Evolutionary conservation across 2,888 invertebrate species (phyloP), one percentile per base, ranked within the genome.

Genomic region (Esperia sulphurella): DNA sequence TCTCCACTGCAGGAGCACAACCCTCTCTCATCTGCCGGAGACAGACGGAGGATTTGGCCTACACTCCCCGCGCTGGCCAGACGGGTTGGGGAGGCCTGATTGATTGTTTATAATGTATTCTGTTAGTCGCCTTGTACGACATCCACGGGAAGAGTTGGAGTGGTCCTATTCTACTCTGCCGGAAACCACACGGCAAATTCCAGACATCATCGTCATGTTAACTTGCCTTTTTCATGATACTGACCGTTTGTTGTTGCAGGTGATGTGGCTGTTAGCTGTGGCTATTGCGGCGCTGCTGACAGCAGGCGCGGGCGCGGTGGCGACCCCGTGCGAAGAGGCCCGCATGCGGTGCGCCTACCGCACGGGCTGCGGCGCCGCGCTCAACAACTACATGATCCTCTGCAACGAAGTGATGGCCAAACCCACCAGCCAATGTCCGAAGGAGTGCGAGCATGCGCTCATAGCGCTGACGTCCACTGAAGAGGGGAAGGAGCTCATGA

Each of bases 391-490:
- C 83, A 90, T 95, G 77, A 79, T 93, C 54, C 92, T 93, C 61
- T 96, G 96, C 71, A 92, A 93, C 8, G 91, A 91, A 5, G 93
- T 94, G 31, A 88, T 95, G 33, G 91, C 93, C 41, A 91, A 92
- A 29, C 91, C 83, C 33, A 90, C 75, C 63, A 85, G 65, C 59
- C 71, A 74, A 54, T 96, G 96, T 70, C 93, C 95, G 0, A 92
- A 93, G 64, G 87, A 91, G 45, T 96, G 96, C 75, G 93, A 93
- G 62, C 92, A 94, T 68, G 94, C 96, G 0, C 90, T 96, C 37
- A 94, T 96, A 40, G 95, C 95, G 0, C 90, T 96, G 40, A 94
- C 94, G 0, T 94, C 95, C 28, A 95, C 95, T 0, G 94, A 93
- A 45, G 95, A 95, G 71, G 95, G 96, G 45, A 92, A 94, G 67